Evolutionary conservation across 2,113 vertebrate genomes (phyloP).

Genomic region (Nyctibius bracteatus): DNA sequence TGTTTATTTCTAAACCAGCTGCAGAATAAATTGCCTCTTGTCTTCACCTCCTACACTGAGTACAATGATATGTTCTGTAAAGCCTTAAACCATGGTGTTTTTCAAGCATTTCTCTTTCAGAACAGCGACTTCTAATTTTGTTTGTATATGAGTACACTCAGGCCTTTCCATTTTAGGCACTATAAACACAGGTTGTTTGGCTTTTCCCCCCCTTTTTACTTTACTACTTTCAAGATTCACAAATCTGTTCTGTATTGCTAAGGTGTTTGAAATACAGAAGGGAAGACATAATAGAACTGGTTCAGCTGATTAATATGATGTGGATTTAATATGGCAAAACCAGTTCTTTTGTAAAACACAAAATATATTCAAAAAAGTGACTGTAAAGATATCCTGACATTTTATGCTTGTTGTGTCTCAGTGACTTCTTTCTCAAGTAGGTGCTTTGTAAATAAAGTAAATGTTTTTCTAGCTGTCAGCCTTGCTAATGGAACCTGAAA

Average conservation of each 20-base stretch:
- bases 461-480: background rate
- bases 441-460: constrained; percentile 18
- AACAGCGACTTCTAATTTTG: constrained; percentile 74
- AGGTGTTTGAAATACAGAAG: background rate
- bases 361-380: constrained; percentile 10
- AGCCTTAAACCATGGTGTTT: constrained; percentile 69
- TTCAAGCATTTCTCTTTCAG: constrained; percentile 63
- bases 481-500: background rate
- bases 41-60: constrained; percentile 79
- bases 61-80: constrained; percentile 73
- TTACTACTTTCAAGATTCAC: background rate
- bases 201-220: background rate
- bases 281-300: background rate
- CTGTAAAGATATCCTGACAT: background rate
- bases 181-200: constrained; percentile 4
- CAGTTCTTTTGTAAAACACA: background rate
- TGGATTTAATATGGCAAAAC: constrained; percentile 21
- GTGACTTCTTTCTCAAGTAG: background rate
- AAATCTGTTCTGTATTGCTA: background rate
- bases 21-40: constrained; percentile 83
- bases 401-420: background rate
- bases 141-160: constrained; percentile 59
- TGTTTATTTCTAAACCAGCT: constrained; percentile 83
- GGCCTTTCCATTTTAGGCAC: constrained; percentile 19
- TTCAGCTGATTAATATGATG: constrained; percentile 12